Evolutionary conservation across 1,140 invertebrate species (phyloP).

Genomic region (Micrasema minimum): DNA sequence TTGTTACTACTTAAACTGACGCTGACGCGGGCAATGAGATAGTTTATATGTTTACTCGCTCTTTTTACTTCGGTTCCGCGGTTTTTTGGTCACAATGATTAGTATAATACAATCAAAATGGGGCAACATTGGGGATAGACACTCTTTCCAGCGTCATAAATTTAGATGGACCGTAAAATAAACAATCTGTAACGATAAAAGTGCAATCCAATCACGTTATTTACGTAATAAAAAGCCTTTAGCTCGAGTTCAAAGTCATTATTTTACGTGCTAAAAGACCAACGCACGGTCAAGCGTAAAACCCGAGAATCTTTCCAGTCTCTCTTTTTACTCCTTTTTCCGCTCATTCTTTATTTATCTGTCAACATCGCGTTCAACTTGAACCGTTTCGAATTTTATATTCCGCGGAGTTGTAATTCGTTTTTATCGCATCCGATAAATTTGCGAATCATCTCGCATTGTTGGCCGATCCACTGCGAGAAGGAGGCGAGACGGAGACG

Average conservation of each 20-base stretch:
- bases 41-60: conserved; percentile 25
- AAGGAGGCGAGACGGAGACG: background rate
- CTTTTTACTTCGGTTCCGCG: background rate
- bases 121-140: background rate
- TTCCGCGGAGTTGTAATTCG: conserved; percentile 12
- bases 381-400: background rate
- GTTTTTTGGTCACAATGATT: background rate
- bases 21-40: conserved; percentile 21
- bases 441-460: conserved; percentile 16
- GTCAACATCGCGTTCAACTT: conserved; percentile 1
- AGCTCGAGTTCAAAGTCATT: no score
- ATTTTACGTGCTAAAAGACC: background rate
- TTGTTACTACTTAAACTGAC: conserved; percentile 24
- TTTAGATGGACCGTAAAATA: no score
- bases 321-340: background rate
- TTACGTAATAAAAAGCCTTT: no score
- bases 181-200: no score
- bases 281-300: conserved; percentile 15
- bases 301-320: background rate
- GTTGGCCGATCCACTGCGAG: background rate
- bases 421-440: conserved; percentile 21
- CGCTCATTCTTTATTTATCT: background rate
- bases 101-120: background rate
- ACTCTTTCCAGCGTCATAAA: background rate
- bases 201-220: no score